Conservation (phyloP, 2,888 invertebrate species). For the Pimpla rufipes region DNA sequence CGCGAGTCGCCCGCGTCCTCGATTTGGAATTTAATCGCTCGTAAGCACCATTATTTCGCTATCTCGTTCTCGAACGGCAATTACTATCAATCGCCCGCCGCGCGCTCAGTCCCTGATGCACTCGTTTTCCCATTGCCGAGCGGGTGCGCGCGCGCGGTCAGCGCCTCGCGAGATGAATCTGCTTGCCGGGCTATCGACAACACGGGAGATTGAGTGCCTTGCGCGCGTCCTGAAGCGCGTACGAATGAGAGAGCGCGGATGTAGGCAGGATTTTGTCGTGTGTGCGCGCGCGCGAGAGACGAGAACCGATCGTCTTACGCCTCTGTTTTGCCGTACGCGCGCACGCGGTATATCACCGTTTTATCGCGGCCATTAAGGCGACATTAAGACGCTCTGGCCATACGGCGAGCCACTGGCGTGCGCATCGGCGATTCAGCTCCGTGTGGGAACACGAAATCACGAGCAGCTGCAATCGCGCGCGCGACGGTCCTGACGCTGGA, state of each 20-base stretch:
- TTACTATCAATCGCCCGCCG: constrained; percentile 69
- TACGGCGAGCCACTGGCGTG: constrained; percentile 68
- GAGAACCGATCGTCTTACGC: constrained; percentile 39
- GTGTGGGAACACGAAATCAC: constrained; percentile 60
- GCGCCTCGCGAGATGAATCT: constrained; percentile 65
- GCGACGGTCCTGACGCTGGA: constrained; percentile 61
- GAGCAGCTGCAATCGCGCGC: constrained; percentile 17
- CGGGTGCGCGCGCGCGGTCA: too few relatives aligned
- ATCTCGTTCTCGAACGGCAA: constrained; percentile 67
- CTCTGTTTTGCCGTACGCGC: constrained; percentile 43
- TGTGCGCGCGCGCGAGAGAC: not conserved
- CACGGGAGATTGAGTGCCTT: constrained; percentile 38
- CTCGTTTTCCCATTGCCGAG: not conserved
- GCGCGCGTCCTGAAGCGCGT: constrained; percentile 55
- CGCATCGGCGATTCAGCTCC: not conserved
- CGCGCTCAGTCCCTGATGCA: constrained; percentile 49
- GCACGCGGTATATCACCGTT: constrained; percentile 64
- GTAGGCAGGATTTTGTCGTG: not conserved
- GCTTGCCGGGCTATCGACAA: constrained; percentile 46
- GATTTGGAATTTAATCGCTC: constrained; percentile 70
- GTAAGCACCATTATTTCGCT: constrained; percentile 68
- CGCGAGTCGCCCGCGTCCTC: constrained; percentile 37
- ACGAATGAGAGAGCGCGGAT: constrained; percentile 55
- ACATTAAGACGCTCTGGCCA: constrained; percentile 75
- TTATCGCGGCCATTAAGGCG: constrained; percentile 78